Evolutionary conservation across 2,888 invertebrate genomes (phyloP).

Genomic region (Synanthedon tipuliformis): DNA sequence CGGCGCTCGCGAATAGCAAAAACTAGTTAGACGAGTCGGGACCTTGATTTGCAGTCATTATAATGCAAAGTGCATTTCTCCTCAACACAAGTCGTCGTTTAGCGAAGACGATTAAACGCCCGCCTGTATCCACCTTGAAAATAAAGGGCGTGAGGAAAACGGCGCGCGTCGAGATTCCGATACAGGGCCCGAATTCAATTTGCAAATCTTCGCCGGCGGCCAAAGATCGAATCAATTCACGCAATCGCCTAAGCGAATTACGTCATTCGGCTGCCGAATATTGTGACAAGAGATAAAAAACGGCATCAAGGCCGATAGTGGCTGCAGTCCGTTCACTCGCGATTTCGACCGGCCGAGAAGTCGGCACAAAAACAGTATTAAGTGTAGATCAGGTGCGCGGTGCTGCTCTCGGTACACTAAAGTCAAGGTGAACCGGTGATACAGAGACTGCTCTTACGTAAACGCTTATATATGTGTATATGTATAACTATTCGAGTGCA

Average conservation of each 20-base stretch:
- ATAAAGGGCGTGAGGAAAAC: neutral
- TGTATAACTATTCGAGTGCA: constrained; percentile 2
- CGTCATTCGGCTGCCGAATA: constrained; percentile 50
- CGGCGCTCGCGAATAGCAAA: constrained; percentile 3
- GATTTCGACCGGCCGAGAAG: constrained; percentile 42
- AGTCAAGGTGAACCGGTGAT: constrained; percentile 54
- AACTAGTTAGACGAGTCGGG: constrained; percentile 1
- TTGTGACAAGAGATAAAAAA: constrained; percentile 35
- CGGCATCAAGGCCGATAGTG: constrained; percentile 43
- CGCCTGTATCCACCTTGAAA: neutral
- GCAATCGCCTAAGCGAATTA: constrained; percentile 42
- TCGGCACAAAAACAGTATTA: constrained; percentile 26
- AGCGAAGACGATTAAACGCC: constrained; percentile 11
- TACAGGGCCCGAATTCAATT: constrained; percentile 34
- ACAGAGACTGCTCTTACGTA: neutral
- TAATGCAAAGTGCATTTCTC: constrained; percentile 3
- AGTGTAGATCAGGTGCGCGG: constrained; percentile 5
- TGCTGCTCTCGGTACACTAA: constrained; percentile 26
- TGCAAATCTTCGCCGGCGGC: constrained; percentile 33
- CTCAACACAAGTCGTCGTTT: constrained; percentile 4
- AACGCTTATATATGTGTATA: neutral
- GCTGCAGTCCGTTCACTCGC: constrained; percentile 61
- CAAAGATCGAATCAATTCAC: constrained; percentile 42
- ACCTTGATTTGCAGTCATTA: constrained; percentile 5
- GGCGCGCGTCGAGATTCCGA: constrained; percentile 4